phyloP scores from a whole-genome alignment of 2,113 vertebrate species.

The Pionites leucogaster region DNA sequence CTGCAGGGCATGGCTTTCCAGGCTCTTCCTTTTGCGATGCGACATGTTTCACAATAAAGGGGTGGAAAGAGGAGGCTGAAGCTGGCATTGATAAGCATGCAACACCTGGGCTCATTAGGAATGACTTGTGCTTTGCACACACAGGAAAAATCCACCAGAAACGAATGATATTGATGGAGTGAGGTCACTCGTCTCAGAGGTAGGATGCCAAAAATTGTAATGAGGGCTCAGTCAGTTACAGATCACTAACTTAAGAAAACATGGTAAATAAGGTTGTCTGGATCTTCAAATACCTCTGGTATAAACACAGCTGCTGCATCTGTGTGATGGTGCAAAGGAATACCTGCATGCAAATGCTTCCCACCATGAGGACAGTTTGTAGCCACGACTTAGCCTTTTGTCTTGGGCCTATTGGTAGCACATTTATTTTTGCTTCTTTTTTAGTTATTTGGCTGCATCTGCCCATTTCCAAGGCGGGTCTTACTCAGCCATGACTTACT shows the following conservation, averaged over 20 bases:
- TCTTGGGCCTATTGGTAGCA: background rate
- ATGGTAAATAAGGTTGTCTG: background rate
- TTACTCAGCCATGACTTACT: background rate
- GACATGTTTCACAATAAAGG: background rate
- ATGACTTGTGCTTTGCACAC: background rate
- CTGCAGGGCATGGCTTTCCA: background rate
- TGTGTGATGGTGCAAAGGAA: background rate
- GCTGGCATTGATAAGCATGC: background rate
- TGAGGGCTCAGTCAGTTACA: background rate
- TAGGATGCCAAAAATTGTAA: background rate
- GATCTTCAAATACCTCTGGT: background rate
- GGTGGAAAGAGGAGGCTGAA: background rate
- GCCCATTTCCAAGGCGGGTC: background rate
- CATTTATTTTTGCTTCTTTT: background rate
- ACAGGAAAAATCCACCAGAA: background rate
- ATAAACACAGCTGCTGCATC: background rate
- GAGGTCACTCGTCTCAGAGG: background rate
- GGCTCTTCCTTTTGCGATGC: background rate
- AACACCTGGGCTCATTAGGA: background rate
- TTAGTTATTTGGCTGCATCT: background rate
- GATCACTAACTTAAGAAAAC: background rate
- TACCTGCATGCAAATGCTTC: background rate
- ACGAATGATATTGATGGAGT: rapidly evolving
- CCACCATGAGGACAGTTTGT: background rate
- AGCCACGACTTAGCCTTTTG: background rate